Percentiles rank a stretch among this genome's conserved stretches.
These are phyloP conservation scores for Lerista edwardsae DNA, from an alignment of 2,797 vertebrate genomes.

Conservation along the genomic window DNA sequence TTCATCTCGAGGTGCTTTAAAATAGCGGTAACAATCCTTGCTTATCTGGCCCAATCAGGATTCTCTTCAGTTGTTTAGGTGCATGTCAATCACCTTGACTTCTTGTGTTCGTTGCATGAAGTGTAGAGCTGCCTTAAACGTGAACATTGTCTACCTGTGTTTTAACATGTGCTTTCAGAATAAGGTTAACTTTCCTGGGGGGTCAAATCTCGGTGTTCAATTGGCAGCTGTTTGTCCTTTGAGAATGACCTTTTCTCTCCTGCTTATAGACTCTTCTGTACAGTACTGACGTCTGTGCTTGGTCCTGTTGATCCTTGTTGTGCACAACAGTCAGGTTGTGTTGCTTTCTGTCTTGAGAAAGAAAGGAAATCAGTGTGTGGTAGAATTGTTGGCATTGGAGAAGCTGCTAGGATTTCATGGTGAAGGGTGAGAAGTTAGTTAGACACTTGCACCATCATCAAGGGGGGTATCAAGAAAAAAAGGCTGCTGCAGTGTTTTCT, in stretches of 20 bases:
- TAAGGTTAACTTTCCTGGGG: neutral
- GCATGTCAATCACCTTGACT: neutral
- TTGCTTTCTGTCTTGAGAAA: rapidly evolving
- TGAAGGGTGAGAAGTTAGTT: neutral
- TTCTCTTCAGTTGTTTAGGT: neutral
- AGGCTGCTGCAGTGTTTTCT: neutral
- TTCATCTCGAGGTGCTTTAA: neutral
- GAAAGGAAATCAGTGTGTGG: neutral
- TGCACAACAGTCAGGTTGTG: neutral
- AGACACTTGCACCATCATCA: neutral
- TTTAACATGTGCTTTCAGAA: slow-evolving; percentile 34
- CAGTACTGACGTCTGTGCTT: neutral
- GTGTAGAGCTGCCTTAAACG: neutral
- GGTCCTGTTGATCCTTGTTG: neutral
- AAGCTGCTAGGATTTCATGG: rapidly evolving
- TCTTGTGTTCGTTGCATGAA: neutral
- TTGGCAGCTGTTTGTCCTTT: neutral
- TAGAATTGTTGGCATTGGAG: neutral
- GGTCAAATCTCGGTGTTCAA: neutral
- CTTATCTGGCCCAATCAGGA: neutral
- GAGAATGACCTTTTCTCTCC: neutral
- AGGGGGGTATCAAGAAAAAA: neutral
- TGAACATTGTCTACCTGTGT: neutral
- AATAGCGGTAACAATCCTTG: neutral
- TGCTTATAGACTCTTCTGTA: slow-evolving; percentile 1